phyloP scores from a whole-genome alignment of 2,797 vertebrate genomes.

The Fistularia tabacaria region DNA sequence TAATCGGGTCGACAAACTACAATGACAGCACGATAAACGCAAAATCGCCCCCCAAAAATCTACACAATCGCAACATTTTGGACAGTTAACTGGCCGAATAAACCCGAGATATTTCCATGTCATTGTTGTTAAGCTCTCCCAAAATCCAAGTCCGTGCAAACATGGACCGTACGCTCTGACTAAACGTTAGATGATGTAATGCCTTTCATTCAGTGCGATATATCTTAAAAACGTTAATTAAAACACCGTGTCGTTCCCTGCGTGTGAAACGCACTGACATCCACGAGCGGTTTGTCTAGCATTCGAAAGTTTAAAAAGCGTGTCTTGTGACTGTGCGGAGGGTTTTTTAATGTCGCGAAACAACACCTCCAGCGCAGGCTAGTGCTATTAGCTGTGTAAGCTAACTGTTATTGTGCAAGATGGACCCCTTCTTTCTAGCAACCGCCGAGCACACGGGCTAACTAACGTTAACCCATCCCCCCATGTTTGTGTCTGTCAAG shows the following conservation, averaged over 20 bases:
- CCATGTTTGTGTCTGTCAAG: conserved; percentile 74
- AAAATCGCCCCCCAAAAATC: neutral
- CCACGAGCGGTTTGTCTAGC: neutral
- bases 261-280: neutral
- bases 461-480: conserved; percentile 70
- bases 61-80: neutral
- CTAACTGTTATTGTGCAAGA: conserved; percentile 79
- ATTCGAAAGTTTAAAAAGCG: neutral
- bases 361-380: conserved; percentile 49
- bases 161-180: conserved; percentile 6
- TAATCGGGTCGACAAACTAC: no score
- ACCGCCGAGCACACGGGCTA: conserved; percentile 65
- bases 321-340: conserved; percentile 6
- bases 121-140: neutral
- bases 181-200: conserved; percentile 61
- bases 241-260: conserved; percentile 1
- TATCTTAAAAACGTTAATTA: conserved; percentile 9
- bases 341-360: conserved; percentile 22
- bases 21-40: neutral
- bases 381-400: conserved; percentile 42
- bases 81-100: neutral
- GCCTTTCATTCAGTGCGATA: conserved; percentile 44
- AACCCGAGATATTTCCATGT: no score
- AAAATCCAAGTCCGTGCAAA: conserved; percentile 14
- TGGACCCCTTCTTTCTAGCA: conserved; percentile 75